A percentile compares a stretch with the other conserved stretches of the same genome.
These are phyloP conservation scores for Leptopilina drosophilae DNA, from an alignment of 2,888 invertebrate genomes.

Conservation along the genomic window DNA sequence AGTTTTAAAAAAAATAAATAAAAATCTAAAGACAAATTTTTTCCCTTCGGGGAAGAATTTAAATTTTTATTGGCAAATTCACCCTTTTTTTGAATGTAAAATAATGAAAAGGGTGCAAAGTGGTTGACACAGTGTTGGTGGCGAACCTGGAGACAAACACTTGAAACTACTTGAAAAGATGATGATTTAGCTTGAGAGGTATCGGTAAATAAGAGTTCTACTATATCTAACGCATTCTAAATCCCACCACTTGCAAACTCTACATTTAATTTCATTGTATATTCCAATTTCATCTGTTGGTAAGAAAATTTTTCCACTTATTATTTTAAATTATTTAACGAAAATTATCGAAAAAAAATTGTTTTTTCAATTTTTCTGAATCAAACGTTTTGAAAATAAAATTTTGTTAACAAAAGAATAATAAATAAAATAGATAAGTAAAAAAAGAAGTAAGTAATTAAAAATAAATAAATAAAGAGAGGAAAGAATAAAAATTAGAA, in stretches of 20 bases:
- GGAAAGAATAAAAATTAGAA: too few species aligned
- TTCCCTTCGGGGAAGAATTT: not conserved
- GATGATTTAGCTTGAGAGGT: not conserved
- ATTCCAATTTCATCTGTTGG: not conserved
- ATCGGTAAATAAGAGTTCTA: conserved; percentile 25
- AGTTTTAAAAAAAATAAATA: too few species aligned
- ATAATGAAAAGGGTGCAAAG: conserved; percentile 14
- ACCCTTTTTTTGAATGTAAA: conserved; percentile 45
- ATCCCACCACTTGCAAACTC: too few species aligned
- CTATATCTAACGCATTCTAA: not conserved
- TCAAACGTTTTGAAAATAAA: too few species aligned
- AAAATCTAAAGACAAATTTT: too few species aligned
- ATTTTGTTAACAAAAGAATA: too few species aligned
- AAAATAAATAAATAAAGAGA: too few species aligned
- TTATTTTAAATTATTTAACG: too few species aligned
- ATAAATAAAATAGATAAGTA: too few species aligned
- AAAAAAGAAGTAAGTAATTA: too few species aligned
- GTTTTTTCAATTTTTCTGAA: too few species aligned
- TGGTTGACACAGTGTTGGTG: conserved; percentile 21
- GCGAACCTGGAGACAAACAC: conserved; percentile 35
- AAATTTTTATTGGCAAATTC: conserved; percentile 6
- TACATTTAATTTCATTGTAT: not conserved
- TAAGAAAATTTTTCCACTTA: not conserved
- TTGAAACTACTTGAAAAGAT: conserved; percentile 32
- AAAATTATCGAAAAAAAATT: too few species aligned